Base-by-base conservation (phyloP, 2,113 vertebrate genomes). In the Motacilla alba region DNA sequence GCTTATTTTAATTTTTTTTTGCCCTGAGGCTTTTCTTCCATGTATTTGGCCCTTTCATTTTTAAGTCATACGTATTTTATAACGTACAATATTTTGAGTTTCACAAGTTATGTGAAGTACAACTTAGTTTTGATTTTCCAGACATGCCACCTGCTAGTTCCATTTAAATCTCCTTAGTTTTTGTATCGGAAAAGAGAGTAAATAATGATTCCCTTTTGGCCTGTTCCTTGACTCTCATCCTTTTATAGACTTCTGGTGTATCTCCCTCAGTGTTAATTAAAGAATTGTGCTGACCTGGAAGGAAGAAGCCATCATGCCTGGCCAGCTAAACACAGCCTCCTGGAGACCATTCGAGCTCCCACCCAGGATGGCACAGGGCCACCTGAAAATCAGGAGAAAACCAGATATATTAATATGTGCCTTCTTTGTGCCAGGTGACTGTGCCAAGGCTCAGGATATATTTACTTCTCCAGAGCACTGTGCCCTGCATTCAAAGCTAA, bases 311-410 rank as follows among this genome's bases (percentile, higher is more conserved):
- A 8, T 64, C 33, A 24, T 64, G 31, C 16, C 47, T 13, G n/a
- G 23, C 13, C 27, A 67, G 35, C 26, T 55, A 58, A 76, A 50
- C 17, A 20, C 6, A 64, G 9, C 5, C 24, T 88, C 27, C 66
- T 44, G 27, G 33, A 24, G n/a, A 28, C 30, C n/a, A 27, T 22
- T 53, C 0, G 0, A 58, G 5, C 7, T 67, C n/a, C 43, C 26
- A 63, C 13, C 4, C 18, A 78, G 35, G 13, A 39, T 66, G 44
- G 58, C 70, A 67, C 28, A 81, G 58, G 10, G 58, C 30, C 58
- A 52, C 16, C 35, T 44, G 35, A 83, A 90, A 87, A 55, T 13
- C 30, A 27, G 21, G 14, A 72, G 18, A 58, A 87, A 78, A 41
- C 0, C 11, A 30, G 23, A 16, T 43, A 33, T 56, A 33, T 55